Evolutionary conservation across 2,797 vertebrate genomes (phyloP).

Genomic region (Oreochromis grahami): DNA sequence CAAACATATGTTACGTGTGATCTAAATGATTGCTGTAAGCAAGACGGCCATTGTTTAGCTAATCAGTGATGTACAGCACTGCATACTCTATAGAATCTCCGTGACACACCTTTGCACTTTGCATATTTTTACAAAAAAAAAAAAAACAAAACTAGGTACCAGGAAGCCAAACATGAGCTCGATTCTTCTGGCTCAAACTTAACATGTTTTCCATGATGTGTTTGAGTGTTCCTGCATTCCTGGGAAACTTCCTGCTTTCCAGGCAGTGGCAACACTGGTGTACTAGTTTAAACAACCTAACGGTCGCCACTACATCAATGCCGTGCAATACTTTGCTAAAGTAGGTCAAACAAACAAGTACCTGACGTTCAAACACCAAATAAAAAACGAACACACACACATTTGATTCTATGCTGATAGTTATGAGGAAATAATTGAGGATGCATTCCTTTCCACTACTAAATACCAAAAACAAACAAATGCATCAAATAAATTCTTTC

Average conservation of each 20-base stretch:
- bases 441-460: background rate
- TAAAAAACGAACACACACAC: background rate
- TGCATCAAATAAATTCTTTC: background rate
- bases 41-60: background rate
- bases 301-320: background rate
- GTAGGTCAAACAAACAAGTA: background rate
- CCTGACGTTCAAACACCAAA: background rate
- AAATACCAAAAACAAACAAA: background rate
- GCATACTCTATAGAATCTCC: background rate
- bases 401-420: background rate
- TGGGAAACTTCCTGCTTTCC: background rate
- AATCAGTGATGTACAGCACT: background rate
- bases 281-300: background rate
- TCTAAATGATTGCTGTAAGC: background rate
- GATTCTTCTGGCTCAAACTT: background rate
- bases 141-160: background rate
- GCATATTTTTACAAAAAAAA: background rate
- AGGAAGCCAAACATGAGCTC: background rate
- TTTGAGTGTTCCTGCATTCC: background rate
- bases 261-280: background rate
- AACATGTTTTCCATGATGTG: background rate
- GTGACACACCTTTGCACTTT: background rate
- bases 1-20: background rate
- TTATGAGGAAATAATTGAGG: background rate
- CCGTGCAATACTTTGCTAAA: background rate